Evolutionary conservation across 2,888 invertebrate species (phyloP).

Genomic region (Marasmarcha lunaedactyla): DNA sequence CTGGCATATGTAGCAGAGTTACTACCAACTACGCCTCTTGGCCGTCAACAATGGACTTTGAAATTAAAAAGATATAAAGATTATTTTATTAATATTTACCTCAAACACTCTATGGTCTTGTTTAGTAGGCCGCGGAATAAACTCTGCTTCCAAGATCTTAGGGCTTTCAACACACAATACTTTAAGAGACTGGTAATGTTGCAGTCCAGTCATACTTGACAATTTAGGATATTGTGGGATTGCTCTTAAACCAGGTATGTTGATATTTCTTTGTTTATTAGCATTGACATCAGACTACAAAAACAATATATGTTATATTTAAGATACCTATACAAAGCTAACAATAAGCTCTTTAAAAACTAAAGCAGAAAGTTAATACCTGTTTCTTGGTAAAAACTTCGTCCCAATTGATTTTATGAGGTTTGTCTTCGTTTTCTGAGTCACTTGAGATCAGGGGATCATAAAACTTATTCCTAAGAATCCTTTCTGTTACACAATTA

Average conservation of each 20-base stretch:
- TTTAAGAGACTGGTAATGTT: slow-evolving; percentile 38
- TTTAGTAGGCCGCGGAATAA: slow-evolving; percentile 26
- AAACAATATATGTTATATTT: no score
- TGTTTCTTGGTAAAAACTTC: slow-evolving; percentile 22
- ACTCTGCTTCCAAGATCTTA: slow-evolving; percentile 23
- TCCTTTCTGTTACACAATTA: slow-evolving; percentile 38
- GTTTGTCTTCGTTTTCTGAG: slow-evolving; percentile 27
- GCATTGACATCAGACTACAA: slow-evolving; percentile 3
- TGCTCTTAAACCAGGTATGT: slow-evolving; percentile 30
- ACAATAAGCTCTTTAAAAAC: no score
- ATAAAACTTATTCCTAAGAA: slow-evolving; percentile 36
- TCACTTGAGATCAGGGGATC: slow-evolving; percentile 41
- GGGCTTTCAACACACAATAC: slow-evolving; percentile 31
- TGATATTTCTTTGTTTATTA: slow-evolving; percentile 15
- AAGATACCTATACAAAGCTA: no score
- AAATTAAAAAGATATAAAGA: no score
- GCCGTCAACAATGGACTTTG: no score
- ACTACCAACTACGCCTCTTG: no score
- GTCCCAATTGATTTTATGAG: slow-evolving; percentile 35
- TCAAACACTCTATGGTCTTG: slow-evolving; percentile 31
- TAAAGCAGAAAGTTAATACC: no score
- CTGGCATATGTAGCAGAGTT: no score
- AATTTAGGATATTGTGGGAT: slow-evolving; percentile 30
- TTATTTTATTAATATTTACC: no score
- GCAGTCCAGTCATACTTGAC: slow-evolving; percentile 27